Percentiles rank a stretch among this genome's conserved stretches.
These are phyloP conservation scores for Noturus placidus DNA, from an alignment of 2,113 vertebrate genomes.

Conservation along the genomic window DNA sequence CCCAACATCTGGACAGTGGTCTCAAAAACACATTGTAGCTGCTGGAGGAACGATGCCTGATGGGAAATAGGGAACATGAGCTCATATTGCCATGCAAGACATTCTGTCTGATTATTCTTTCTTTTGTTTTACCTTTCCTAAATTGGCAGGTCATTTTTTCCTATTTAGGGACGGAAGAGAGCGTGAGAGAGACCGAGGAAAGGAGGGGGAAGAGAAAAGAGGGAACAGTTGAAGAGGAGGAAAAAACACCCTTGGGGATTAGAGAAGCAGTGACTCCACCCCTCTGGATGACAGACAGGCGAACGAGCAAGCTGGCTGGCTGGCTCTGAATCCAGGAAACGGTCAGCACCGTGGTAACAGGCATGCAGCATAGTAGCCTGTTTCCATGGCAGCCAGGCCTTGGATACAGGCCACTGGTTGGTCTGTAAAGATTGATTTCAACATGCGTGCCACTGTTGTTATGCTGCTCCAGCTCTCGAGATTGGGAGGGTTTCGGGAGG, in stretches of 20 bases:
- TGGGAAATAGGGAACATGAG: conserved; percentile 52
- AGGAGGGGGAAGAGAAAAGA: conserved; percentile 41
- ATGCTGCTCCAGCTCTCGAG: conserved; percentile 66
- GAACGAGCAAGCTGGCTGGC: conserved; percentile 61
- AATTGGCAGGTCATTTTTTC: conserved; percentile 23
- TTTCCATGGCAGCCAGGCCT: conserved; percentile 74
- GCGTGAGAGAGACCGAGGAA: background rate
- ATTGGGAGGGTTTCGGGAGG: conserved; percentile 52
- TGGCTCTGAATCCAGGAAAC: conserved; percentile 58
- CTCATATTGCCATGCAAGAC: conserved; percentile 43
- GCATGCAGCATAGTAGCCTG: conserved; percentile 65
- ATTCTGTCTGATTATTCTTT: conserved; percentile 57
- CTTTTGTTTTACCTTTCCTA: conserved; percentile 59
- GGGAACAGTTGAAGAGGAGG: conserved; percentile 62
- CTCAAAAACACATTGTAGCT: background rate
- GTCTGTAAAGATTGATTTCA: conserved; percentile 55
- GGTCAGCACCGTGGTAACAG: conserved; percentile 74
- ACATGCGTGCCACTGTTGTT: conserved; percentile 70
- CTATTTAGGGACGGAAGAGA: conserved; percentile 11
- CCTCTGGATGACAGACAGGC: conserved; percentile 62
- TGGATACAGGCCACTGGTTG: conserved; percentile 79
- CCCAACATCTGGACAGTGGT: conserved; percentile 28
- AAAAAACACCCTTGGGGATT: conserved; percentile 50
- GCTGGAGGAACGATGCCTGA: background rate
- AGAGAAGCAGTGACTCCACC: conserved; percentile 42